These are phyloP conservation scores for Oncopeltus fasciatus DNA, from an alignment of 1,140 invertebrate genomes.

Conservation along the genomic window DNA sequence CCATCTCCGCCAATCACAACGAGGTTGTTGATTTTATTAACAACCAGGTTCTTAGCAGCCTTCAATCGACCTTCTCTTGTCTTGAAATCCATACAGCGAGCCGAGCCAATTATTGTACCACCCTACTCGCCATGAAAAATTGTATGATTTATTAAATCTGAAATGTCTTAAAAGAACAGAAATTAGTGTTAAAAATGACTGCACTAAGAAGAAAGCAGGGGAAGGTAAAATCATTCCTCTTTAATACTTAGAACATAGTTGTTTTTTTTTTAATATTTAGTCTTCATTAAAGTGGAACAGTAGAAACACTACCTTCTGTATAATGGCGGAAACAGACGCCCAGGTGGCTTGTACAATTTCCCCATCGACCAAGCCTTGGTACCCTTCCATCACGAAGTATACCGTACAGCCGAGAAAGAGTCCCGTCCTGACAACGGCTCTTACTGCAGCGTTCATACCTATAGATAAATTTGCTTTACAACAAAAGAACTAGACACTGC, in stretches of 20 bases:
- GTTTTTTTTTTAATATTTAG: too few species aligned
- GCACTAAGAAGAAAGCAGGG: too few species aligned
- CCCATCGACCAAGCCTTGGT: constrained; percentile 98
- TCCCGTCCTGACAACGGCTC: constrained; percentile 95
- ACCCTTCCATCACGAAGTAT: constrained; percentile 95
- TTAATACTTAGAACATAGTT: too few species aligned
- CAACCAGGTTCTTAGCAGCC: constrained; percentile 83
- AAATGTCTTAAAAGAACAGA: too few species aligned
- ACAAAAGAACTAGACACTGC: too few species aligned
- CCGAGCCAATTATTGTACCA: constrained; percentile 96
- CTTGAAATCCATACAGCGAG: constrained; percentile 83
- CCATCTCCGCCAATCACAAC: constrained; percentile 99
- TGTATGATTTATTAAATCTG: too few species aligned
- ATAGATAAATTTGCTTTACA: too few species aligned
- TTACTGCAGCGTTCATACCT: constrained; percentile 98
- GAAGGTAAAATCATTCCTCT: too few species aligned
- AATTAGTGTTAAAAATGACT: too few species aligned
- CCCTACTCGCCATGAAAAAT: constrained; percentile 56
- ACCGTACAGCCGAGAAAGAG: constrained; percentile 92
- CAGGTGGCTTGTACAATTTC: constrained; percentile 87
- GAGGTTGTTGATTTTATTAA: constrained; percentile 82
- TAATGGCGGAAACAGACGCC: constrained; percentile 96
- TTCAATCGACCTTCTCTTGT: constrained; percentile 72
- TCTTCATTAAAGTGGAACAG: too few species aligned
- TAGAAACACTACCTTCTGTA: constrained; percentile 73